Conservation (phyloP, 2,113 vertebrate genomes). For the Dissostichus mawsoni region DNA sequence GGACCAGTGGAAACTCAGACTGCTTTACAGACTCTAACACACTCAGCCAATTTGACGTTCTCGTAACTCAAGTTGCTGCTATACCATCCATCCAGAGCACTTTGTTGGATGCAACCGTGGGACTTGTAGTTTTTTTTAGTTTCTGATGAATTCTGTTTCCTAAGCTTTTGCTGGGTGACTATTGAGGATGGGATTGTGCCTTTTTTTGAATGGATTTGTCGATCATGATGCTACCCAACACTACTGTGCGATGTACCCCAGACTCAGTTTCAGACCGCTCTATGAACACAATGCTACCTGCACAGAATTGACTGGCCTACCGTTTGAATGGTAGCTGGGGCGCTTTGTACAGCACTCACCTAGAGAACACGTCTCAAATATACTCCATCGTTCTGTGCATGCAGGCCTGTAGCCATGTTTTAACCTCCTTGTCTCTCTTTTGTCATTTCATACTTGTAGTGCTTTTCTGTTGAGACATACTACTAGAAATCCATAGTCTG, state of each 20-base stretch:
- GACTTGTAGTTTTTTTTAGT: constrained; percentile 73
- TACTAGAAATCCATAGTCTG: constrained; percentile 74
- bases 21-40: constrained; percentile 65
- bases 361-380: constrained; percentile 59
- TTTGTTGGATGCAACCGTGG: constrained; percentile 74
- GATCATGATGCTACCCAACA: constrained; percentile 68
- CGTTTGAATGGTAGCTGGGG: constrained; percentile 57
- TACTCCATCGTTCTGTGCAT: constrained; percentile 78
- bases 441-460: constrained; percentile 78
- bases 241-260: constrained; percentile 62
- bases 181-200: constrained; percentile 80
- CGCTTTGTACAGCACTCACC: constrained; percentile 71
- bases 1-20: constrained; percentile 70
- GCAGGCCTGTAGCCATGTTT: constrained; percentile 81
- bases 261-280: constrained; percentile 60
- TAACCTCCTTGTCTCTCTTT: constrained; percentile 72
- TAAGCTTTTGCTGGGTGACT: constrained; percentile 76
- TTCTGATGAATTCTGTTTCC: constrained; percentile 64
- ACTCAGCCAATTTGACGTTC: constrained; percentile 67
- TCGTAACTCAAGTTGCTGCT: constrained; percentile 73
- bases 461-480: constrained; percentile 76
- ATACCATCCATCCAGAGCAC: constrained; percentile 71
- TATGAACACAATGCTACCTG: constrained; percentile 54
- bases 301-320: constrained; percentile 60
- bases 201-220: constrained; percentile 76